Base-by-base conservation (phyloP, 1,140 invertebrate genomes). In the Augochlora pura region DNA sequence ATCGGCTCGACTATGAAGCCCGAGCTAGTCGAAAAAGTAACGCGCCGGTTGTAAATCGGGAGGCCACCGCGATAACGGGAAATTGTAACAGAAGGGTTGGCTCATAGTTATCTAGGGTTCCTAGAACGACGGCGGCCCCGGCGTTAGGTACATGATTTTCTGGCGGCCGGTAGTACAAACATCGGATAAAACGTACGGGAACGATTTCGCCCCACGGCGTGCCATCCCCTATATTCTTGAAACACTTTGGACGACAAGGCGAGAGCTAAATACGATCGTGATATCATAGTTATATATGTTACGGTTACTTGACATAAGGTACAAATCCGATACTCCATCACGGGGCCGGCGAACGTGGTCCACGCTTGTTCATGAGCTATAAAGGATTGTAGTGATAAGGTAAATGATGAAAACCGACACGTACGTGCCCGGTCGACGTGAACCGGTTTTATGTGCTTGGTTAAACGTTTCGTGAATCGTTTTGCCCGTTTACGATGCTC, bases 321-420 rank as follows among this genome's bases (percentile, higher is more conserved):
- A 79, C 80, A 86, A 86, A 86, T 86, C 84, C 83, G 80, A 86
- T 85, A 79, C 84, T 86, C 71, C 67, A 85, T 86, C 84, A 86
- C 68, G 1, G 42, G 49, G n/a, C 27, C 6, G 67, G 64, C 71
- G 49, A 69, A 25, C 74, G 64, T 42, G 74, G 70, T 59, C 80
- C 42, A 71, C 67, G 84, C 75, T 86, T 85, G 84, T 86, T 82
- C 84, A 75, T 63, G 71, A 72, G 75, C 83, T 68, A 85, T 86
- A 86, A 86, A 82, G 84, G 83, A 86, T 79, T 78, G 79, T 79
- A 81, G 79, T 74, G 84, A 86, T 86, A 85, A 86, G 83, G 83
- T 86, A 86, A 86, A 86, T 85, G 83, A 85, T 86, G 84, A 86
- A 86, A 86, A 85, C 80, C 80, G 80, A 82, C 74, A 85, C 77